Base-by-base conservation (phyloP, 2,797 vertebrate genomes). In the Nannoperca australis region DNA sequence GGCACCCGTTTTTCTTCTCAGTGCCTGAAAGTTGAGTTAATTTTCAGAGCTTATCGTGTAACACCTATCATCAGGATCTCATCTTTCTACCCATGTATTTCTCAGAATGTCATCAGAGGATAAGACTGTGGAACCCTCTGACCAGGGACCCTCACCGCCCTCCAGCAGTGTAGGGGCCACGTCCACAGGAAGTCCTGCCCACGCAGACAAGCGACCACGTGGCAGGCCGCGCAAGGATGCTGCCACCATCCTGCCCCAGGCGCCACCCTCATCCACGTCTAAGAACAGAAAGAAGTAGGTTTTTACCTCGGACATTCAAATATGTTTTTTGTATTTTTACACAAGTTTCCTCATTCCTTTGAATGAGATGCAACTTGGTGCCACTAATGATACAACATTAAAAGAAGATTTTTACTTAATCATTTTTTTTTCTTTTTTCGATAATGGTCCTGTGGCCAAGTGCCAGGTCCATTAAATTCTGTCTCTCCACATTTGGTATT, bases 61-160 rank as follows among this genome's bases (percentile, higher is more conserved):
- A 47, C 61, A 32, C 34, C 10, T 7, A 27, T 59, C 18, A 45
- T n/a, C n/a, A n/a, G 59, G 8, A 66, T 62, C 36, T 55, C 42
- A 14, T 47, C 10, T 72, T 73, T 74, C 15, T 67, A 56, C 59
- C 55, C 44, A 3, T 76, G 60, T 79, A 53, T 66, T 85, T 75
- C 58, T 90, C 93, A 99, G 97, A 97, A 99, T 99, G 98, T 97
- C 97, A 96, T 97, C 97, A 96, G 97, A 98, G 96, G 96, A 98
- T 96, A 96, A 95, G 95, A 96, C 96, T 95, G 96, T 96, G 95
- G 95, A 95, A 91, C 94, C 95, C 95, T 96, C 95, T 95, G 96
- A 96, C 94, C 96, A 95, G 92, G 95, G 93, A 94, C 94, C 93
- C 91, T 95, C 94, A 81, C 94, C 95, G 87, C 92, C 93, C 86